Evolutionary conservation across 2,797 vertebrate genomes (phyloP).

Genomic region (Limnodromus scolopaceus): DNA sequence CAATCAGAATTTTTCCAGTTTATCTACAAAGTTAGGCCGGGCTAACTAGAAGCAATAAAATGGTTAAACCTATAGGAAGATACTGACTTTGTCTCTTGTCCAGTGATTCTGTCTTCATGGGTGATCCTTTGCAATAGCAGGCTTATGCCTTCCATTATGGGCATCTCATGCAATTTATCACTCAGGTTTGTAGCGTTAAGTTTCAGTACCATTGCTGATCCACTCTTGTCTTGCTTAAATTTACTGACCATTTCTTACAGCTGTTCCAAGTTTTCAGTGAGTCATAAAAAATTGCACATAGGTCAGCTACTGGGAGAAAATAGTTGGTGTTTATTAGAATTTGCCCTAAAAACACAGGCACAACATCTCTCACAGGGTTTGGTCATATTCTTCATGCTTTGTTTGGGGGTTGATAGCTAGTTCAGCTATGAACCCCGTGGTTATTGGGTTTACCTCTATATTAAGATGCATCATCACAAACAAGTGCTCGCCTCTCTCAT

Average conservation of each 20-base stretch:
- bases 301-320: conserved; percentile 38
- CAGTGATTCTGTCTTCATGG: background rate
- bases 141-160: background rate
- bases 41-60: background rate
- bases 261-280: conserved; percentile 28
- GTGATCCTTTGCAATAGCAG: background rate
- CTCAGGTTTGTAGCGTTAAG: background rate
- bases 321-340: background rate
- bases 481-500: background rate
- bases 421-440: background rate
- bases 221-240: background rate
- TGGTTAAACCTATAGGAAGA: background rate
- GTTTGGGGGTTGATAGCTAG: background rate
- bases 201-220: background rate
- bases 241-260: conserved; percentile 19
- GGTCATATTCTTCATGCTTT: background rate
- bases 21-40: background rate
- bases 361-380: background rate
- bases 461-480: background rate
- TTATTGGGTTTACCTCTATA: background rate
- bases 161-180: background rate
- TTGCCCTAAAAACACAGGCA: background rate
- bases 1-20: background rate
- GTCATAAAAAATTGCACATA: background rate
- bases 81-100: background rate